Percentiles rank a stretch among this genome's conserved stretches.
Conservation (phyloP, 1,140 invertebrate species). For the Bombus breviceps region DNA sequence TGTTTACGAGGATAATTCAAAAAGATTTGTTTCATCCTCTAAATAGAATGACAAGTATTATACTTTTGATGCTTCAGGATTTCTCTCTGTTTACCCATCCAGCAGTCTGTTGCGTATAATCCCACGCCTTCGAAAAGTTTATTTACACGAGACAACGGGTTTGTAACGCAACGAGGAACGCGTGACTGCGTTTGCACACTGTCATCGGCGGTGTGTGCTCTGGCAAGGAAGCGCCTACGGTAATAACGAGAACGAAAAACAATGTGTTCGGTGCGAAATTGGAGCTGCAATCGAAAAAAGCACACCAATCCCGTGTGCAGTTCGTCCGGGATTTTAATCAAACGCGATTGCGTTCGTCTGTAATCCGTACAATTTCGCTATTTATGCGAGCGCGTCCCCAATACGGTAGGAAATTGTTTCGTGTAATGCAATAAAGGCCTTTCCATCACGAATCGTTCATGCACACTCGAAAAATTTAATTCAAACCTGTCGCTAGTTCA, state of each 20-base stretch:
- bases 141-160: slow-evolving; percentile 2
- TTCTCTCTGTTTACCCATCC: slow-evolving; percentile 25
- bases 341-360: neutral
- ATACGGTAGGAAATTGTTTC: slow-evolving; percentile 7
- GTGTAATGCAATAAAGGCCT: slow-evolving; percentile 21
- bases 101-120: neutral
- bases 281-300: slow-evolving; percentile 9
- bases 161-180: slow-evolving; percentile 19
- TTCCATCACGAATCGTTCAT: slow-evolving; percentile 14
- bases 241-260: slow-evolving; percentile 25
- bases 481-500: neutral
- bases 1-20: neutral
- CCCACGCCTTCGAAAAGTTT: slow-evolving; percentile 13
- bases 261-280: slow-evolving; percentile 22
- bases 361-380: slow-evolving; percentile 42
- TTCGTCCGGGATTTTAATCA: slow-evolving; percentile 19
- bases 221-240: neutral
- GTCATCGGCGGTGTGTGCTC: neutral
- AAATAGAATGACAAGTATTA: neutral
- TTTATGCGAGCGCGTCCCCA: slow-evolving; percentile 17
- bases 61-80: neutral
- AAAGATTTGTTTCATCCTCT: neutral
- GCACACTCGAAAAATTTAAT: slow-evolving; percentile 13
- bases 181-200: slow-evolving; percentile 32
- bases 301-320: neutral